Conservation (phyloP, 2,888 invertebrate species). For the Dendrolimus houi region DNA sequence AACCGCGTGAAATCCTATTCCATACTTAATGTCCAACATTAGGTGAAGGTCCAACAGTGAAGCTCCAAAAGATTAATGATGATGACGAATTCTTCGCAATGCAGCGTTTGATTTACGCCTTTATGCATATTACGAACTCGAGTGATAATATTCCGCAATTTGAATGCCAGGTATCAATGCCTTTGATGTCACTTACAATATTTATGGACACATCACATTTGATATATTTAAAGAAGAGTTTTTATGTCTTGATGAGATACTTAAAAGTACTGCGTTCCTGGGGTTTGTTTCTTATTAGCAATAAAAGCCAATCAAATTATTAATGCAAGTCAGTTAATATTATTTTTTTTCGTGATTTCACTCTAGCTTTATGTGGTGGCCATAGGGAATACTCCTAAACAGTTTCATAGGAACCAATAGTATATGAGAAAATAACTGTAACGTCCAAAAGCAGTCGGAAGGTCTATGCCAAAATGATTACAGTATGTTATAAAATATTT, state of each 20-base stretch:
- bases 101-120: constrained; percentile 14
- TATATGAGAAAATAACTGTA: too few species aligned
- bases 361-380: too few species aligned
- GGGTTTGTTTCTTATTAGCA: not conserved
- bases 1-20: too few species aligned
- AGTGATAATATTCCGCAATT: constrained; percentile 6
- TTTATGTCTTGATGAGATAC: not conserved
- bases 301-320: not conserved
- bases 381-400: too few species aligned
- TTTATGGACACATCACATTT: constrained; percentile 40
- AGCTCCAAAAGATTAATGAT: not conserved
- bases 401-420: too few species aligned
- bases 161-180: constrained; percentile 14
- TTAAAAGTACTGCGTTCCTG: not conserved
- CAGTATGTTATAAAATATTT: too few species aligned
- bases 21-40: not conserved
- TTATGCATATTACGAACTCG: constrained; percentile 12
- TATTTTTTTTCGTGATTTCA: too few species aligned
- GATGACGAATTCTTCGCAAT: not conserved
- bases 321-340: too few species aligned
- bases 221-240: constrained; percentile 6
- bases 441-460: too few species aligned
- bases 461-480: too few species aligned
- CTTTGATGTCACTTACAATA: constrained; percentile 34
- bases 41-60: not conserved